phyloP scores from a whole-genome alignment of 2,797 vertebrate genomes.

The Tauraco hartlaubi region DNA sequence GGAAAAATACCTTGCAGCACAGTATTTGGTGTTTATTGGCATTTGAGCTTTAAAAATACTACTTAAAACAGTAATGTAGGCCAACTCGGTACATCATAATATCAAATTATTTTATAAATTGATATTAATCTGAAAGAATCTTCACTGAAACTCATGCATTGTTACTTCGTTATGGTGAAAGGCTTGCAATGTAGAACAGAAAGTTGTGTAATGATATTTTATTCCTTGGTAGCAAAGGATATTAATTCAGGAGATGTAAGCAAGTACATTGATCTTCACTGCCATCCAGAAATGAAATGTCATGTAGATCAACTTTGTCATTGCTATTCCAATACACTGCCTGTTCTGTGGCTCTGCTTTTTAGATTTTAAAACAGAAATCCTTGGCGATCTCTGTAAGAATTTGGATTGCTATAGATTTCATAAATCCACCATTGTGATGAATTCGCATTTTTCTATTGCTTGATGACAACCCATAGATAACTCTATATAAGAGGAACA shows the following conservation, averaged over 20 bases:
- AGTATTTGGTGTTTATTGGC: not conserved
- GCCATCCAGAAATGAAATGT: slow-evolving; percentile 69
- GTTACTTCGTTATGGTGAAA: slow-evolving; percentile 18
- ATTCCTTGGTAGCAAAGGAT: slow-evolving; percentile 22
- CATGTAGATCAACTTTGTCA: slow-evolving; percentile 29
- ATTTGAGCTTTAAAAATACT: not conserved
- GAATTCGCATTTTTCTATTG: not conserved
- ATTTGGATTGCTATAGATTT: not conserved
- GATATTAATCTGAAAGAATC: not conserved
- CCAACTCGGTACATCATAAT: not conserved
- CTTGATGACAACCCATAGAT: not conserved
- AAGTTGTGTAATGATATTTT: slow-evolving; percentile 12
- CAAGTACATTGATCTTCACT: slow-evolving; percentile 73
- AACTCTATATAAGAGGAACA: not conserved
- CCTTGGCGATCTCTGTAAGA: not conserved
- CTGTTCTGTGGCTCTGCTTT: not conserved
- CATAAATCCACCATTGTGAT: not conserved
- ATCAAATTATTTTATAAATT: slow-evolving; percentile 34
- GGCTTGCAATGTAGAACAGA: slow-evolving; percentile 11
- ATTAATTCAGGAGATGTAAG: slow-evolving; percentile 64
- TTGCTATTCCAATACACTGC: slow-evolving; percentile 23
- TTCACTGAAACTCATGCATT: not conserved
- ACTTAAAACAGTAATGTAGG: not conserved
- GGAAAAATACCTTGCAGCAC: not conserved
- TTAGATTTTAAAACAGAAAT: slow-evolving; percentile 42